phyloP scores from a whole-genome alignment of 2,888 invertebrate genomes.

The Lamellibrachia columna region DNA sequence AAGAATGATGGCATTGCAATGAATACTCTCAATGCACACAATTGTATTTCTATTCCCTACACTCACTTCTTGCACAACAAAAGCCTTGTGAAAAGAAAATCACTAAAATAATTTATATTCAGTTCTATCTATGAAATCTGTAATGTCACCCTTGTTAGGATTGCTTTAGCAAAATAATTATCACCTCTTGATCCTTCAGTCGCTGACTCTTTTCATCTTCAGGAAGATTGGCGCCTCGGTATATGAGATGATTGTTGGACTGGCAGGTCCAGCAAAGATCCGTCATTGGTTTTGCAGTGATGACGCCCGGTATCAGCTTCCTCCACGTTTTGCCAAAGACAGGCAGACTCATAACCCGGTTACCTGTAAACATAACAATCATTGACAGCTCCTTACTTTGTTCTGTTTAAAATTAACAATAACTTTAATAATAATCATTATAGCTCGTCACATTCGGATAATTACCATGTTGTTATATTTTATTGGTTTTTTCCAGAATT shows the following conservation, averaged over 20 bases:
- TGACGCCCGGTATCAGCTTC: background rate
- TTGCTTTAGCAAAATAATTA: background rate
- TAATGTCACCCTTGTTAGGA: background rate
- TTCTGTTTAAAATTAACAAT: background rate
- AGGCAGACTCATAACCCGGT: background rate
- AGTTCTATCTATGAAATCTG: background rate
- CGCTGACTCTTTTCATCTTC: slow-evolving; percentile 6
- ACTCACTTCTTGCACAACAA: too few species aligned
- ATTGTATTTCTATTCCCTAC: too few species aligned
- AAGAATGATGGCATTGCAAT: background rate
- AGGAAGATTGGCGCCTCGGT: background rate
- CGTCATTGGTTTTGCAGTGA: background rate
- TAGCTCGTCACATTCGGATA: too few species aligned
- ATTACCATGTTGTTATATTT: background rate
- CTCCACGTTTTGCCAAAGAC: slow-evolving; percentile 20
- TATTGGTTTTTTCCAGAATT: background rate
- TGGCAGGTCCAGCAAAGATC: slow-evolving; percentile 24
- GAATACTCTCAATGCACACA: too few species aligned
- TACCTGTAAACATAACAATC: background rate
- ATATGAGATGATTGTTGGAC: slow-evolving; percentile 18
- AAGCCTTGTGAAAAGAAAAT: background rate
- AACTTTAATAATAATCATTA: too few species aligned
- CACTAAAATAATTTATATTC: background rate
- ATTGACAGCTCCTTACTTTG: background rate
- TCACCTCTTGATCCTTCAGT: slow-evolving; percentile 3